Evolutionary conservation across 53 echinoderm and acorn worm genomes (phyloP).

Genomic region (Paracentrotus lividus): DNA sequence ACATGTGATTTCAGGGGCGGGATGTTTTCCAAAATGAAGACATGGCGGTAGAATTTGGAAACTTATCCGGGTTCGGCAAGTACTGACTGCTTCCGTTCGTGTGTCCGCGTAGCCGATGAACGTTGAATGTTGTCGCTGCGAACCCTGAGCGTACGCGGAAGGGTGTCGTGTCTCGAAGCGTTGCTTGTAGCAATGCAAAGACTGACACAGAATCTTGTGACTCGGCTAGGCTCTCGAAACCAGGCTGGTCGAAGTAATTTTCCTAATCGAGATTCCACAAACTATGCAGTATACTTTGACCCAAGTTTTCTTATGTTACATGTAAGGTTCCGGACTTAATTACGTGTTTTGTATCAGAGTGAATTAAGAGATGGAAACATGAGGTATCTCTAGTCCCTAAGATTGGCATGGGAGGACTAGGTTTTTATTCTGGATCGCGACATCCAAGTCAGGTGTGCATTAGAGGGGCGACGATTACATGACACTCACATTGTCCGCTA

Average conservation of each 20-base stretch:
- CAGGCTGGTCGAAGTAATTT: slow-evolving; percentile 53
- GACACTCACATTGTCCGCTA: slow-evolving; percentile 34
- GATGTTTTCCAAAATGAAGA: slow-evolving; percentile 61
- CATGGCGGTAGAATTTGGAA: slow-evolving; percentile 35
- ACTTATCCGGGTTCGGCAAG: slow-evolving; percentile 53
- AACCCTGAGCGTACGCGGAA: slow-evolving; percentile 15
- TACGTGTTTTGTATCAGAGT: slow-evolving; percentile 45
- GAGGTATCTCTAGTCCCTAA: slow-evolving; percentile 46
- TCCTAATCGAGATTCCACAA: slow-evolving; percentile 41
- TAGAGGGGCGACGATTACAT: slow-evolving; percentile 44
- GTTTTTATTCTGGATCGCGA: slow-evolving; percentile 46
- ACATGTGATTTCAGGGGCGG: slow-evolving; percentile 70
- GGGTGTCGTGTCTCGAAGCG: slow-evolving; percentile 58
- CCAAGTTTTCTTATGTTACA: slow-evolving; percentile 58
- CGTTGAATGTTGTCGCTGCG: slow-evolving; percentile 24
- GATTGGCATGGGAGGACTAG: slow-evolving; percentile 14
- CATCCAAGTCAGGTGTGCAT: slow-evolving; percentile 65
- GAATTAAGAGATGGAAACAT: slow-evolving; percentile 43
- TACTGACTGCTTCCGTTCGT: slow-evolving; percentile 54
- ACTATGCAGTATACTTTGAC: slow-evolving; percentile 41
- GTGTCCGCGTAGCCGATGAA: slow-evolving; percentile 49
- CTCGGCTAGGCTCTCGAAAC: slow-evolving; percentile 26
- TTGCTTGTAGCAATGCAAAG: slow-evolving; percentile 28
- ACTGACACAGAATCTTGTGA: slow-evolving; percentile 39
- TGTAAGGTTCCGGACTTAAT: slow-evolving; percentile 59